Evolutionary conservation across 2,797 vertebrate genomes (phyloP).

Genomic region (Mormyrops boulengeri): DNA sequence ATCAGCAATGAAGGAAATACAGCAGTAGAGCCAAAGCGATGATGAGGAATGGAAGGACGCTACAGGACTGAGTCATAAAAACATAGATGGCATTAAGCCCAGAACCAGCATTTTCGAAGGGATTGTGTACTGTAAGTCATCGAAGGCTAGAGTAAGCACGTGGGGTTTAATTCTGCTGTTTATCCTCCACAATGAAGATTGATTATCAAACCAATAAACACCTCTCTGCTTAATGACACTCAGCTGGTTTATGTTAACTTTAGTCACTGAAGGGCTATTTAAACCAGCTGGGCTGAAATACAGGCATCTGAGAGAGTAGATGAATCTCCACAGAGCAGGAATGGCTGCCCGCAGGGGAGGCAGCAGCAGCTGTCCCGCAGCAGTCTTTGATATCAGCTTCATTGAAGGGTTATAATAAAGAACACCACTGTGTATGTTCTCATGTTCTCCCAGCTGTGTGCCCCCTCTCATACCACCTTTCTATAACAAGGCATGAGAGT

Average conservation of each 20-base stretch:
- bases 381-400: background rate
- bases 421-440: background rate
- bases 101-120: background rate
- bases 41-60: background rate
- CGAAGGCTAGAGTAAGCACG: background rate
- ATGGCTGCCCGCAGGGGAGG: background rate
- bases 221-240: background rate
- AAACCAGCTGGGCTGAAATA: constrained; percentile 3
- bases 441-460: background rate
- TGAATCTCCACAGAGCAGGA: background rate
- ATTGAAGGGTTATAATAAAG: background rate
- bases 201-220: constrained; percentile 2
- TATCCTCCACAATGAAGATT: background rate
- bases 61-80: background rate
- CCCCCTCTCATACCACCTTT: background rate
- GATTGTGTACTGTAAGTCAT: background rate
- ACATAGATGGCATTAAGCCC: background rate
- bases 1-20: background rate
- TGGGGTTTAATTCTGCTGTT: background rate
- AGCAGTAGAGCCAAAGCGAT: background rate
- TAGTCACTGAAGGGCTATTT: background rate
- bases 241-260: background rate
- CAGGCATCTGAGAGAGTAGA: background rate
- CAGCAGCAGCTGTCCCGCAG: background rate
- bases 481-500: background rate